Base-by-base conservation (phyloP, 1,140 invertebrate genomes). In the Sminthurinus signatus region DNA sequence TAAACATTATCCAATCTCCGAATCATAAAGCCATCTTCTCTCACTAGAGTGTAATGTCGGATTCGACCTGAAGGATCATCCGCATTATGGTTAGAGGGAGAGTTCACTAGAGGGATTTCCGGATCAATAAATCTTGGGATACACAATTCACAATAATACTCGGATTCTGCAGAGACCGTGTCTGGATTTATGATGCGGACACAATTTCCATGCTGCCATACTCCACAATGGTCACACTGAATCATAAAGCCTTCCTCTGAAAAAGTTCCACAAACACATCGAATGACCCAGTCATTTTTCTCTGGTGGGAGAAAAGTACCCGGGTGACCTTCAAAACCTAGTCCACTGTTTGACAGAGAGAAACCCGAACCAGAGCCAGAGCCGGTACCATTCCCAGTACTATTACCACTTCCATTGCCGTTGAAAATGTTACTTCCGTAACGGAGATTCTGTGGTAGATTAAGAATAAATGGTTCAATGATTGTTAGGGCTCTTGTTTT, bases 181-280 rank as follows among this genome's bases (percentile, higher is more conserved):
- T n/a, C n/a, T n/a, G n/a, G n/a, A n/a, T n/a, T n/a, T n/a, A n/a
- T n/a, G n/a, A 62, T 54, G 68, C 88, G 85, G 64, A 96, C 88
- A 76, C 94, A 97, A 75, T 95, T 89, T 72, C 90, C 91, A 77
- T 97, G 94, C 75, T 97, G 94, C 94, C 94, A 97, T 17, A 93
- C 92, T 72, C 92, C 82, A 77, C 94, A 98, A 28, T 88, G 83
- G 71, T 86, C 91, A 78, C 94, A 98, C 76, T 96, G 93, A 70
- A 97, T 93, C 94, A 97, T 97, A 5, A 94, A 75, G 0, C 96
- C 96, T 78, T 98, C 96, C 73, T 99, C 96, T 71, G 89, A 85
- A 71, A 87, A 91, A 60, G 96, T 84, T 25, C 92, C 93, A 80
- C 96, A 99, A 66, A 96, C 91, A 75, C 96, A 99, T 56, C 93